Conservation (phyloP, 2,888 invertebrate species). For the Dicranocentrus wangi region DNA sequence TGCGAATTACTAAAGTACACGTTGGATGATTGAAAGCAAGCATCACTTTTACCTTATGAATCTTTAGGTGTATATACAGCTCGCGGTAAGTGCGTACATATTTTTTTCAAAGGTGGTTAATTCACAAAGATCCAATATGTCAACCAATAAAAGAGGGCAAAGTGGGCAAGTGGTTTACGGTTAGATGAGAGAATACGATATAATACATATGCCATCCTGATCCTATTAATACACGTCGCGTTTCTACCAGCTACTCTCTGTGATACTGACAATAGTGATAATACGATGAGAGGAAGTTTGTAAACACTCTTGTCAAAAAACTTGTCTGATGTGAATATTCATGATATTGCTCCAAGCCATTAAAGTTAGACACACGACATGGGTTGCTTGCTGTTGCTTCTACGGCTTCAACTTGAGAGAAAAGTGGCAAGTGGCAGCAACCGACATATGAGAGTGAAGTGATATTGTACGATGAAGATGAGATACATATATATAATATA, state of each 20-base stretch:
- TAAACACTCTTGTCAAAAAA: conserved; percentile 21
- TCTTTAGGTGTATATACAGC: too few species aligned
- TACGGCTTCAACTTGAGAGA: neutral
- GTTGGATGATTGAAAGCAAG: too few species aligned
- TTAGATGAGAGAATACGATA: too few species aligned
- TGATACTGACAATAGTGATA: too few species aligned
- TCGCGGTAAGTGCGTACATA: too few species aligned
- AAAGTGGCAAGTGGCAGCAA: neutral
- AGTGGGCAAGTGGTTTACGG: too few species aligned
- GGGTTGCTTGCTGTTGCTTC: neutral
- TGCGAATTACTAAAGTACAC: too few species aligned
- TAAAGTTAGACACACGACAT: conserved; percentile 8
- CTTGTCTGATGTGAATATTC: conserved; percentile 19
- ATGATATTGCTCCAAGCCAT: conserved; percentile 9
- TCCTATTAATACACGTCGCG: conserved; percentile 27
- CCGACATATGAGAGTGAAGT: neutral
- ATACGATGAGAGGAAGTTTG: conserved; percentile 17
- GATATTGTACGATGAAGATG: neutral
- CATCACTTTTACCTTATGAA: too few species aligned
- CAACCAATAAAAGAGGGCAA: too few species aligned
- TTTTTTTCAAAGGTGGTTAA: too few species aligned
- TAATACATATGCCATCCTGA: conserved; percentile 22
- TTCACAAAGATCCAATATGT: too few species aligned
- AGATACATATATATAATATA: neutral
- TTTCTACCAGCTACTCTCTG: conserved; percentile 13